Base-by-base conservation (phyloP, 2,113 vertebrate species). In the Hemiprocne comata region DNA sequence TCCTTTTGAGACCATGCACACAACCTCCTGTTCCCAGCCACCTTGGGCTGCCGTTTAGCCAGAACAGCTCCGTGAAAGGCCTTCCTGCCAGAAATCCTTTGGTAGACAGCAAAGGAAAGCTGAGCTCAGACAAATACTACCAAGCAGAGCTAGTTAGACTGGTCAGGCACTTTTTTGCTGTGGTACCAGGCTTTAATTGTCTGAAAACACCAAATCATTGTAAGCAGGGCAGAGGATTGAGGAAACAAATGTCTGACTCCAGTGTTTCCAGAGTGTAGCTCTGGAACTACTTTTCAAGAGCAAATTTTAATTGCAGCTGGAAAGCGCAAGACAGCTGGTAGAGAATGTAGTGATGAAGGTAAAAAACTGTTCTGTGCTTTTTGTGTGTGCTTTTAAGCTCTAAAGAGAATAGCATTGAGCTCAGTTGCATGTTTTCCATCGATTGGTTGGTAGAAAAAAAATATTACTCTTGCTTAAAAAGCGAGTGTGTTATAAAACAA, bases 101-200 rank as follows among this genome's bases (percentile, higher is more conserved):
- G 10, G 50, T 18, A 73, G 36, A 2, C 3, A 20, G 33, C 31
- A 73, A 60, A n/a, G 50, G 16, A 73, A 80, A 51, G 51, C 21
- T 20, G 46, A 81, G 78, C 3, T 4, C 13, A 62, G 73, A 31
- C 50, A 66, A 85, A 70, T 50, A 23, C 42, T 17, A 36, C 34
- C 64, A 72, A 80, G 73, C 57, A 85, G 34, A 86, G 67, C 44
- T 77, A 10, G 65, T 91, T 73, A 73, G 89, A 80, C 82, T 85
- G 33, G 51, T 76, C 54, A 73, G 51, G 65, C 6, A 3, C 33
- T 72, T 29, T 42, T 40, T 70, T 61, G 3, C 24, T 76, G 13
- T 34, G 36, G 24, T 61, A 73, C 42, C 8, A 18, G 53, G 33
- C 53, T 86, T 86, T 73, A 83, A 44, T 75, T 91, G 38, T 61